Evolutionary conservation across 2,888 invertebrate genomes (phyloP).

Genomic region (Tetragnatha montana): DNA sequence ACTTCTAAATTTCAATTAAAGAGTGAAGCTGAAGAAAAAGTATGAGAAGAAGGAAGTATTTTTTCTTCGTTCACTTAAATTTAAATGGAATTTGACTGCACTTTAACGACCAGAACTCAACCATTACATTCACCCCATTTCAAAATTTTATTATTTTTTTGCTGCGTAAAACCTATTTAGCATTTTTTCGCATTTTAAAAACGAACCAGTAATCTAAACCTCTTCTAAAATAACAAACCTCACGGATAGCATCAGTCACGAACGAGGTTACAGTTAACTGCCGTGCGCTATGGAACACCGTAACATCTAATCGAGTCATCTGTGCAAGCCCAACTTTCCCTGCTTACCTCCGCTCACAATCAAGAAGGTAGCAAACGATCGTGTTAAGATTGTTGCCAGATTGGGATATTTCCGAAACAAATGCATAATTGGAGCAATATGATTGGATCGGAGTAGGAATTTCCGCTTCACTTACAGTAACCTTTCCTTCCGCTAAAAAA

Average conservation of each 20-base stretch:
- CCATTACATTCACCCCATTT: no score
- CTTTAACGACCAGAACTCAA: no score
- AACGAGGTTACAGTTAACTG: not conserved
- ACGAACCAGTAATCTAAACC: not conserved
- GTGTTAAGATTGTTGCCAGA: constrained; percentile 26
- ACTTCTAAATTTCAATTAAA: no score
- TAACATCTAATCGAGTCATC: constrained; percentile 3
- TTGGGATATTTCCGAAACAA: constrained; percentile 20
- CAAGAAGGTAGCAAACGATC: constrained; percentile 35
- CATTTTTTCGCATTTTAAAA: not conserved
- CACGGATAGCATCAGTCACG: not conserved
- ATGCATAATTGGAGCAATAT: constrained; percentile 8
- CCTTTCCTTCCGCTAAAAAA: not conserved
- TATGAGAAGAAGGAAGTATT: no score
- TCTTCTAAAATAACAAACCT: not conserved
- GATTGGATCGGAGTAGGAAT: constrained; percentile 28
- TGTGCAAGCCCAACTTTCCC: not conserved
- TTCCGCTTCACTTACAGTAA: constrained; percentile 25
- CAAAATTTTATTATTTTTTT: no score
- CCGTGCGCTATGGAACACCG: not conserved
- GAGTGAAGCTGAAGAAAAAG: no score
- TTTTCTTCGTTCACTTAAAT: no score
- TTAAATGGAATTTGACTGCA: no score
- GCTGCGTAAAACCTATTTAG: no score
- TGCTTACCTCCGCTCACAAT: constrained; percentile 9